Evolutionary conservation across 2,797 vertebrate species (phyloP), one percentile per base, ranked within the genome.

Genomic region (Choloepus didactylus): DNA sequence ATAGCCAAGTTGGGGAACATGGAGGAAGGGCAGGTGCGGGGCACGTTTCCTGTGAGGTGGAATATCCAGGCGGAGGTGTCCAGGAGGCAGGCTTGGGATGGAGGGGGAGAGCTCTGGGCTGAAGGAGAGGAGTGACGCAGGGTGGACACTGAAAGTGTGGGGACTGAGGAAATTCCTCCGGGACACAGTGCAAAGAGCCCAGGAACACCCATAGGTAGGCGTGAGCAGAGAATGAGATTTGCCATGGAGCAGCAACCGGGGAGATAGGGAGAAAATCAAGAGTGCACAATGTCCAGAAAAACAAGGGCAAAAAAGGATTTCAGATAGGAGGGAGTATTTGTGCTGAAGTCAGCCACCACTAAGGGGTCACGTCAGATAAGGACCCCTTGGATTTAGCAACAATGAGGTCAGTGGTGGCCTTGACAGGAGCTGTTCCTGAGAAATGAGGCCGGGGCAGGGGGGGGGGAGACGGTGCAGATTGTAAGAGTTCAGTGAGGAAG

Each of bases 351-450:
- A 1, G 91, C 72, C 72, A 27, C 66, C 15, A 66, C 83, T 29
- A n/a, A 51, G 38, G n/a, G 51, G 92, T 92, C 95, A 94, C 27
- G 84, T 93, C 69, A 93, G 95, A 97, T 92, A 96, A 96, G 41
- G 44, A 41, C 85, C 95, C 76, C 86, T 76, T 14, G 38, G 77
- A 72, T 80, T 90, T 86, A 79, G 81, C 87, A 85, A 75, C 87
- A 25, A 79, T 87, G 60, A 89, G 67, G 81, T 83, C 77, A 69
- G 82, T 0, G 59, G 75, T 77, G 95, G 95, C 97, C 95, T 96
- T 97, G 95, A 87, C 3, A 76, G 31, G 56, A 67, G 54, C 70
- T 66, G 41, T 60, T 67, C 44, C 89, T 49, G 38, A 1, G 64
- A 60, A 79, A 86, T 79, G 92, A 72, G n/a, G 49, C 9, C 8